A percentile compares a stretch with the other conserved stretches of the same genome.
These are phyloP conservation scores for Drosophila lacteicornis DNA, from an alignment of 1,140 invertebrate genomes.

Conservation along the genomic window DNA sequence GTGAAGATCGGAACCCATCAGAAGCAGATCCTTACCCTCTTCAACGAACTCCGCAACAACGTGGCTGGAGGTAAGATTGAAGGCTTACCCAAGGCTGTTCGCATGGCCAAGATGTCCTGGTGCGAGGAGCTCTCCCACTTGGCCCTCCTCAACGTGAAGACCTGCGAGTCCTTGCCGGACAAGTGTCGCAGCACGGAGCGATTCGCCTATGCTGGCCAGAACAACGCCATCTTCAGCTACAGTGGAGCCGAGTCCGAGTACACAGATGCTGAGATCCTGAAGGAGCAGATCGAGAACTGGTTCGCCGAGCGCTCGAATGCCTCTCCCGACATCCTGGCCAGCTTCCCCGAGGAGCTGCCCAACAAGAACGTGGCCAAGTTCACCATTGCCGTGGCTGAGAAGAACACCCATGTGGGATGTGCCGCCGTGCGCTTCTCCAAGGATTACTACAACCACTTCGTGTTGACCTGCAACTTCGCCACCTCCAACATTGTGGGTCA, in stretches of 20 bases:
- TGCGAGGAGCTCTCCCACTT: conserved; percentile 62
- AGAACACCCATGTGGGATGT: conserved; percentile 63
- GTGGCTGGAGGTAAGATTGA: conserved; percentile 54
- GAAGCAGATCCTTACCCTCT: conserved; percentile 52
- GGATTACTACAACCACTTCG: conserved; percentile 65
- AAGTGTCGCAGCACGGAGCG: conserved; percentile 67
- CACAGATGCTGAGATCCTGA: no score
- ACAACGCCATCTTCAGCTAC: conserved; percentile 1
- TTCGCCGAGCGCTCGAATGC: no score
- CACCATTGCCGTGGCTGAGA: conserved; percentile 62
- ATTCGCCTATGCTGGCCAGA: conserved; percentile 62
- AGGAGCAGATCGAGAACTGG: no score
- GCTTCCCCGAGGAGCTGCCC: neutral
- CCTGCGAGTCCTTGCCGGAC: conserved; percentile 52
- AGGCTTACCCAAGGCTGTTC: conserved; percentile 49
- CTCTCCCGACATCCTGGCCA: no score
- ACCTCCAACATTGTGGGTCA: conserved; percentile 60
- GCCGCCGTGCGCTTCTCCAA: conserved; percentile 61
- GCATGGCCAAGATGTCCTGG: conserved; percentile 73
- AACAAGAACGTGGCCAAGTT: conserved; percentile 32
- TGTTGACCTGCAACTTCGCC: conserved; percentile 54
- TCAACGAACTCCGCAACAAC: conserved; percentile 62
- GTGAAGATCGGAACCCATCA: conserved; percentile 38
- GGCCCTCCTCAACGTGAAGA: conserved; percentile 55
- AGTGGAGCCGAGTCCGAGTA: no score